Evolutionary conservation across 2,113 vertebrate species (phyloP), one percentile per base, ranked within the genome.

Genomic region (Oncorhynchus masou): DNA sequence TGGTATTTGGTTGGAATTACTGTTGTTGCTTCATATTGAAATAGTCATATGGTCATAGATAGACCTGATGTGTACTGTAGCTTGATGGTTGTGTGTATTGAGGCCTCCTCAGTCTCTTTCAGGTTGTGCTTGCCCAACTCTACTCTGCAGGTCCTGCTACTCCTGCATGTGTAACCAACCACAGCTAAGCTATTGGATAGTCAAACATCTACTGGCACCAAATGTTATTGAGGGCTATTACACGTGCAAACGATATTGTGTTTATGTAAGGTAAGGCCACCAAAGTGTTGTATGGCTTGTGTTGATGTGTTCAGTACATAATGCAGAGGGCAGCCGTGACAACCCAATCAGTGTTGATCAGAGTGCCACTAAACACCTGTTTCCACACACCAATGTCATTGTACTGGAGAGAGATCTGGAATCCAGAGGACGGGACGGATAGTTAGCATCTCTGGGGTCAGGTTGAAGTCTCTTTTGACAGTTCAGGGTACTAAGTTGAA

Each of bases 261-360:
- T 45, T 45, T 45, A 12, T 11, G 9, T 45, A 45, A 45, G 9
- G 39, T 45, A 45, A 45, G 39, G 9, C 9, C 39, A 45, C 39
- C 39, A 12, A 45, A 12, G 39, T 45, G 39, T 45, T 45, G 9
- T 11, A 12, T 45, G 39, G 39, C 39, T 11, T 45, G 39, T 2
- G 39, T 45, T 45, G 39, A 45, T 45, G 39, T 45, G 39, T 45
- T 45, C 11, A 11, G 9, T 91, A 98, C 96, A 94, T 95, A 93
- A 96, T 95, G 72, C 96, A 97, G 82, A 96, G 96, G 71, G 96
- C 96, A 0, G 96, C 96, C 0, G 96, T 98, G 79, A 97, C 91
- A 73, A 97, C 95, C 83, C 93, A 95, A 78, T 86, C 84, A 0
- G 75, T 3, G 5, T 87, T 81, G 49, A 98, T 96, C 71, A 97